These are phyloP conservation scores for Sebastes iracundus DNA, from an alignment of 2,797 vertebrate species.

Conservation along the genomic window DNA sequence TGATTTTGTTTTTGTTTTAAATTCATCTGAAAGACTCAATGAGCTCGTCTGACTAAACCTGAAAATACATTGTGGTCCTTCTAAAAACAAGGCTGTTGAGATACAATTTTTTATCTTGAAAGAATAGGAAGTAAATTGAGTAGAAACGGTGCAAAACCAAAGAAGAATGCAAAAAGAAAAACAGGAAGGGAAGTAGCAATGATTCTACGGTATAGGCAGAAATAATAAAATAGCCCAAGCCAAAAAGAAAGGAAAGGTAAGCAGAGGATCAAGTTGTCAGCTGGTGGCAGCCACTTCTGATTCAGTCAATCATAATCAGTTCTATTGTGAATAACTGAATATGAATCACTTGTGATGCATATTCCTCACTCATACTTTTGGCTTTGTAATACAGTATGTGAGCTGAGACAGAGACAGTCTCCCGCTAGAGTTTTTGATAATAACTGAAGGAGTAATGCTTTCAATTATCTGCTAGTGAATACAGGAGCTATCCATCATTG, in stretches of 20 bases:
- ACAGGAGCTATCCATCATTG: conserved; percentile 34
- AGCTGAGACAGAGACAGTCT: not conserved
- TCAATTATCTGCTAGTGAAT: conserved; percentile 37
- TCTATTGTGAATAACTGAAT: conserved; percentile 53
- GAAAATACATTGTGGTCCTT: not conserved
- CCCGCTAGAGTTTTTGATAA: conserved; percentile 3
- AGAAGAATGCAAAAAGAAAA: not conserved
- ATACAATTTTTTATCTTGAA: not conserved
- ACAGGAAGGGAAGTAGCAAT: not conserved
- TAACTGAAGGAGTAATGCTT: conserved; percentile 35
- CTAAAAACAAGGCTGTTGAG: not conserved
- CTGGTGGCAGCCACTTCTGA: conserved; percentile 20
- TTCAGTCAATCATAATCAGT: conserved; percentile 43
- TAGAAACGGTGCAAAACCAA: not conserved
- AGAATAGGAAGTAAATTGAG: not conserved
- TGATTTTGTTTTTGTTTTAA: conserved; percentile 3
- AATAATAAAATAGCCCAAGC: not conserved
- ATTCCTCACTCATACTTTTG: conserved; percentile 13
- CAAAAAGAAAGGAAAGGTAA: conserved; percentile 21
- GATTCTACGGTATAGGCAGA: not conserved
- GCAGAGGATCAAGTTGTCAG: conserved; percentile 27
- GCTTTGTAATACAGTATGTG: conserved; percentile 26
- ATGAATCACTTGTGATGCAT: conserved; percentile 30
- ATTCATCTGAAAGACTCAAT: not conserved
- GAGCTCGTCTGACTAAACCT: not conserved